Evolutionary conservation across 2,797 vertebrate species (phyloP).

Genomic region (Chrosomus eos): DNA sequence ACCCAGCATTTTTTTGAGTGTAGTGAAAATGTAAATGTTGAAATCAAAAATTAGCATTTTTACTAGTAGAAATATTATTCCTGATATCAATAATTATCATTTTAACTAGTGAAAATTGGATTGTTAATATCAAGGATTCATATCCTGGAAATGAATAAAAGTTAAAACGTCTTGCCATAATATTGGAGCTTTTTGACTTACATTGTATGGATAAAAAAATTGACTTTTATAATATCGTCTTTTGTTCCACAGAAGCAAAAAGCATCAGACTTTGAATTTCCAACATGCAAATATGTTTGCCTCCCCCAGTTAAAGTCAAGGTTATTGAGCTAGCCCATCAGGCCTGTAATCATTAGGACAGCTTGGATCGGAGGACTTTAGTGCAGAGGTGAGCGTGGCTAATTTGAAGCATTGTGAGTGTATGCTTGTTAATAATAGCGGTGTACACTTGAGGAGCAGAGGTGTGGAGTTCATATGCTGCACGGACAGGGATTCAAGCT

Average conservation of each 20-base stretch:
- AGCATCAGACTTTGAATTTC: not conserved
- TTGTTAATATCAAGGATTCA: too few relatives aligned
- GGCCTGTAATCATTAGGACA: constrained; percentile 23
- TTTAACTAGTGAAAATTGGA: too few relatives aligned
- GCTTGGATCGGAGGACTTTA: constrained; percentile 10
- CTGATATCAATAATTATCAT: too few relatives aligned
- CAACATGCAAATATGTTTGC: not conserved
- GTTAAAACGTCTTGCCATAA: too few relatives aligned
- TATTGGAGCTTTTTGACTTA: not conserved
- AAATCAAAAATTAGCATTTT: too few relatives aligned
- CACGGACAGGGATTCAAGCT: not conserved
- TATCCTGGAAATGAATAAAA: too few relatives aligned
- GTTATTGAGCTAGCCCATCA: constrained; percentile 13
- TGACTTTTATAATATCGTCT: not conserved
- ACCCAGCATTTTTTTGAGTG: too few relatives aligned
- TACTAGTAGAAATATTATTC: too few relatives aligned
- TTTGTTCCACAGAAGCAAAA: not conserved
- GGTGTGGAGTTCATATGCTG: not conserved
- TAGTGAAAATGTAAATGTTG: too few relatives aligned
- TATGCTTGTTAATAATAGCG: constrained; percentile 25
- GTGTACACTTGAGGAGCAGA: not conserved
- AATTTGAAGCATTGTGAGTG: constrained; percentile 35
- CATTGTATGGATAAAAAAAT: not conserved
- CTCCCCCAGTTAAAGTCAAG: not conserved
- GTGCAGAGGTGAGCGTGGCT: constrained; percentile 21